Evolutionary conservation across 2,888 invertebrate genomes (phyloP).

Genomic region (Rhagophthalmus giganteus): DNA sequence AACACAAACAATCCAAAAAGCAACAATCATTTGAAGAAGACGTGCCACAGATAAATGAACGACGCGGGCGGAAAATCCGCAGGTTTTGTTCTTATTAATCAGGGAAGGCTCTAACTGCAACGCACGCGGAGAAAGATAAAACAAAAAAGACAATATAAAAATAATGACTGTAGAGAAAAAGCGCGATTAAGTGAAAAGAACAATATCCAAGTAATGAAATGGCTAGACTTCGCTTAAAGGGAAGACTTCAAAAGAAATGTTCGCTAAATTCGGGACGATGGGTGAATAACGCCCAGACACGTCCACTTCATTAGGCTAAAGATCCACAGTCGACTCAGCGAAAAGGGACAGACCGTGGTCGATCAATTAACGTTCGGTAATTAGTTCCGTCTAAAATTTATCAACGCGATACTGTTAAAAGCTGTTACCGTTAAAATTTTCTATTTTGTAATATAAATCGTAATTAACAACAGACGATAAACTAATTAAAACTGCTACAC

Average conservation of each 20-base stretch:
- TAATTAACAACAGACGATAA: too few species aligned
- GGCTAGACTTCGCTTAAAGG: background rate
- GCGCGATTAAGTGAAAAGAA: conserved; percentile 26
- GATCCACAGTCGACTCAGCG: conserved; percentile 18
- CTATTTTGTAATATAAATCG: too few species aligned
- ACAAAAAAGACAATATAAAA: conserved; percentile 24
- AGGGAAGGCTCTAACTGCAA: conserved; percentile 17
- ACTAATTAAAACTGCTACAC: too few species aligned
- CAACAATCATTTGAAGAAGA: conserved; percentile 27
- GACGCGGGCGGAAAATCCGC: conserved; percentile 22
- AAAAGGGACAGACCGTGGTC: conserved; percentile 10
- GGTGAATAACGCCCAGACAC: conserved; percentile 22
- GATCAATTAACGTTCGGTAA: conserved; percentile 14
- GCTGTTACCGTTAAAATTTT: too few species aligned
- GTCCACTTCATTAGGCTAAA: conserved; percentile 29
- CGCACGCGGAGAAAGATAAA: conserved; percentile 7
- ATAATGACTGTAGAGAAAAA: conserved; percentile 24
- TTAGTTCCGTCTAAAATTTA: background rate
- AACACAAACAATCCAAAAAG: conserved; percentile 28
- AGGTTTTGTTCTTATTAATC: conserved; percentile 35
- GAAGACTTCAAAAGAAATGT: conserved; percentile 5
- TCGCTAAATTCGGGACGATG: conserved; percentile 12
- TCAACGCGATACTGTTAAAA: too few species aligned
- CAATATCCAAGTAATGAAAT: conserved; percentile 25
- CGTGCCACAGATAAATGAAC: conserved; percentile 32